Evolutionary conservation across 2,113 vertebrate genomes (phyloP), one percentile per base, ranked within the genome.

Genomic region (Vidua chalybeata): DNA sequence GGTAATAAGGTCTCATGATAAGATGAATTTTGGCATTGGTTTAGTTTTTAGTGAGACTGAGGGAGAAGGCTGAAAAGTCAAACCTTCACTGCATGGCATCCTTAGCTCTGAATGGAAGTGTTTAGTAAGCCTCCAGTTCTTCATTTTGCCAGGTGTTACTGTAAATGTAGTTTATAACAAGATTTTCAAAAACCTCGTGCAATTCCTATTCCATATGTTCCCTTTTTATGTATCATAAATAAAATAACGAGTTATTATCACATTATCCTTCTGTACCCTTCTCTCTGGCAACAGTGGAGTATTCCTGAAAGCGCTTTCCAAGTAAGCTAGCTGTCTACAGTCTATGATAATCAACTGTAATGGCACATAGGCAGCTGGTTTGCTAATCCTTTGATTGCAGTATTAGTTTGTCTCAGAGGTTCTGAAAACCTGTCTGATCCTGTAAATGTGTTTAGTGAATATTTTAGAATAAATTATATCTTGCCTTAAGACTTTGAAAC

Each of bases 351-450:
- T 97, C 92, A 92, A 45, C 81, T 95, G 84, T 96, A 95, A 96
- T 95, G 89, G 94, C 76, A 91, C 90, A 95, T 45, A 77, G 76
- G 93, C 94, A 95, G 92, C 96, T 95, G 96, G 73, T 91, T 96
- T 93, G 37, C 58, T 96, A 96, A 97, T 96, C 95, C 95, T 89
- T 96, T 94, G 95, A 96, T 96, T 96, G 90, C 83, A 72, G 92
- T 87, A 95, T 97, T 97, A 94, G 88, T 96, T 93, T 69, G 88
- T 97, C 90, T 97, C 75, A 49, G 89, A 92, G 93, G 92, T 93
- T 74, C 66, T 91, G 80, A 89, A 95, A 93, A 97, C 94, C 94
- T 96, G 96, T 96, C 96, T 96, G 95, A 95, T 94, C 96, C 94
- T 95, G 96, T 93, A 93, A 94, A 91, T 11, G 43, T 89, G 80